Conservation (phyloP, 2,797 vertebrate genomes). For the Amniataba percoides region DNA sequence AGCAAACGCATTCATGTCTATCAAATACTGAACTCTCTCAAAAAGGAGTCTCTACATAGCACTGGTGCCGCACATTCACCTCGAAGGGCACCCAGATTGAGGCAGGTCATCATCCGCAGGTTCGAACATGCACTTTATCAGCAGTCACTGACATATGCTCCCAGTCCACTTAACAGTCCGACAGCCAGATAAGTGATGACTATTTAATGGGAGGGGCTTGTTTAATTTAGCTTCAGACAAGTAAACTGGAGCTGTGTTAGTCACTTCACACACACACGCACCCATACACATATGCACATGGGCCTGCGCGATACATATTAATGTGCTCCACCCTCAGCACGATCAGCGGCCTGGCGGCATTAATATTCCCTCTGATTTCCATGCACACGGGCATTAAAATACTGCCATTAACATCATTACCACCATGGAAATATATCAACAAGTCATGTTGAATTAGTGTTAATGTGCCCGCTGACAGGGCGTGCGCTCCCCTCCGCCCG, state of each 20-base stretch:
- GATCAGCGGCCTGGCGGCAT: constrained; percentile 44
- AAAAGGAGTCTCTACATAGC: not conserved
- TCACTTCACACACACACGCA: constrained; percentile 33
- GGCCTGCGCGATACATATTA: constrained; percentile 53
- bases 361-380: constrained; percentile 74
- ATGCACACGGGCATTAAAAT: constrained; percentile 65
- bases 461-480: constrained; percentile 65
- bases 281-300: constrained; percentile 7
- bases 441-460: constrained; percentile 77
- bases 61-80: constrained; percentile 5
- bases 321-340: constrained; percentile 57
- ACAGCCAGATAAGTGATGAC: constrained; percentile 15
- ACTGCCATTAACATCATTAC: constrained; percentile 75
- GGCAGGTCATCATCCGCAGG: constrained; percentile 10
- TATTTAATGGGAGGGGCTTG: constrained; percentile 15
- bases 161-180: constrained; percentile 13
- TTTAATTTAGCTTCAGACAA: constrained; percentile 38
- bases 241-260: constrained; percentile 43
- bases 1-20: constrained; percentile 44
- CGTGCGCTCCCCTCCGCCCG: constrained; percentile 41
- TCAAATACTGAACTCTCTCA: constrained; percentile 41
- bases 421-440: constrained; percentile 73
- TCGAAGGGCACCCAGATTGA: constrained; percentile 8
- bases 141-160: not conserved
- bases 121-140: constrained; percentile 15